Evolutionary conservation across 1,140 invertebrate species (phyloP).

Genomic region (Neodiprion lecontei): DNA sequence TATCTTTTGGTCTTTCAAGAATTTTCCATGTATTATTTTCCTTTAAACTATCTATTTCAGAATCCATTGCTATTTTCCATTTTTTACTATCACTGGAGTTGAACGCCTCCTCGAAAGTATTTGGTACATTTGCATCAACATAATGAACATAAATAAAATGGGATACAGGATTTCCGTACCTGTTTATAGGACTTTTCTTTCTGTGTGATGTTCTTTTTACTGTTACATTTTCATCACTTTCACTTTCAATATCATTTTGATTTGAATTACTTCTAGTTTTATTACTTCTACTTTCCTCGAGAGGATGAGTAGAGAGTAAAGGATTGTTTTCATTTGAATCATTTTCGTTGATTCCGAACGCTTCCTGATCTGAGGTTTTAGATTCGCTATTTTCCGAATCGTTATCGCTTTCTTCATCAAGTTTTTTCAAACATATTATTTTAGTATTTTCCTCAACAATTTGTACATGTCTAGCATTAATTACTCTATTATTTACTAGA

Average conservation of each 20-base stretch:
- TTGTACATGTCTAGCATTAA: too few relatives aligned
- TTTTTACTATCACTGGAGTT: conserved; percentile 36
- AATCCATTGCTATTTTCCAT: conserved; percentile 43
- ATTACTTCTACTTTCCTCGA: not conserved
- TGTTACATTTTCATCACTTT: conserved; percentile 15
- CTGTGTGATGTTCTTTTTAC: conserved; percentile 30
- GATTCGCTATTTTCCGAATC: too few relatives aligned
- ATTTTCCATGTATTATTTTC: conserved; percentile 28
- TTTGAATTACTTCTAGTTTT: conserved; percentile 19
- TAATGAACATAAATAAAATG: too few relatives aligned
- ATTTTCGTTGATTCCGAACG: too few relatives aligned
- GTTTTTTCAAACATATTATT: too few relatives aligned
- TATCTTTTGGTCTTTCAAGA: too few relatives aligned
- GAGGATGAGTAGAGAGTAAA: not conserved
- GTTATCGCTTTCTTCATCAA: too few relatives aligned
- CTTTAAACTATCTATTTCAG: conserved; percentile 44
- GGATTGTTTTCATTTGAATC: conserved; percentile 6
- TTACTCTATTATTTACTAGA: conserved; percentile 25
- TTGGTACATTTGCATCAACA: too few relatives aligned
- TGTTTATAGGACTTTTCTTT: conserved; percentile 15
- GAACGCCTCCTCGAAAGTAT: conserved; percentile 42
- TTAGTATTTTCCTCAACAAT: too few relatives aligned
- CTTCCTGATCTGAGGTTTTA: too few relatives aligned
- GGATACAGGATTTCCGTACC: too few relatives aligned
- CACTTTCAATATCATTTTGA: conserved; percentile 5